Percentiles rank a stretch among this genome's conserved stretches.
These are phyloP conservation scores for Autographa pulchrina DNA, from an alignment of 2,888 invertebrate species.

Conservation along the genomic window DNA sequence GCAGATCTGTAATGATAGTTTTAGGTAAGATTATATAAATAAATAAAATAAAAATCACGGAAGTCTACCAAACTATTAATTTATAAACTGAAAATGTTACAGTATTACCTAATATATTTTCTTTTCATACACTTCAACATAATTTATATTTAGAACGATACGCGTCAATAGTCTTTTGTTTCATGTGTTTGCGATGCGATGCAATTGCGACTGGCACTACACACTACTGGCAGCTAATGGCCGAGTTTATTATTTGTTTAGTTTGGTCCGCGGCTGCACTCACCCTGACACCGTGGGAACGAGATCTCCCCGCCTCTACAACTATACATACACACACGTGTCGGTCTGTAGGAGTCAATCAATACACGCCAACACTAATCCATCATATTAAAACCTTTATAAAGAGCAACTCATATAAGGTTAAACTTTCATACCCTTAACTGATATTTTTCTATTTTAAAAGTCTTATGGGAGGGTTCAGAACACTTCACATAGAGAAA, in stretches of 20 bases:
- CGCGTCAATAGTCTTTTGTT: background rate
- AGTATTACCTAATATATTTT: too few species aligned
- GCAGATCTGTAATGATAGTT: too few species aligned
- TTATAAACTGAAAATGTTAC: too few species aligned
- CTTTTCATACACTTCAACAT: too few species aligned
- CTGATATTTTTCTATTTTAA: too few species aligned
- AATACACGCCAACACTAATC: background rate
- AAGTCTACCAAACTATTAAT: too few species aligned
- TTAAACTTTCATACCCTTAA: background rate
- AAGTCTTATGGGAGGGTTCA: too few species aligned
- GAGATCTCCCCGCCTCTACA: slow-evolving; percentile 2
- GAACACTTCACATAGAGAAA: too few species aligned
- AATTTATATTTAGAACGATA: slow-evolving; percentile 9
- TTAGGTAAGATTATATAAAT: too few species aligned
- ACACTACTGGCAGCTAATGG: slow-evolving; percentile 44
- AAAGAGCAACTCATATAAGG: background rate
- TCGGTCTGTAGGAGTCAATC: slow-evolving; percentile 13
- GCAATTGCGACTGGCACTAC: slow-evolving; percentile 17
- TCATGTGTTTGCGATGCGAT: slow-evolving; percentile 27
- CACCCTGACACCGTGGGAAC: slow-evolving; percentile 58
- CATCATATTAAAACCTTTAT: slow-evolving; percentile 12
- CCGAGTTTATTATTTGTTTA: slow-evolving; percentile 60
- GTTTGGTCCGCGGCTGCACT: slow-evolving; percentile 47
- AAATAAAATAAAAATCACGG: too few species aligned
- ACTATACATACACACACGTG: background rate